Evolutionary conservation across 37 sponge, comb jelly and placozoan genomes (phyloP), one percentile per base, ranked within the genome.

Genomic region (Cliona cf. orientalis): DNA sequence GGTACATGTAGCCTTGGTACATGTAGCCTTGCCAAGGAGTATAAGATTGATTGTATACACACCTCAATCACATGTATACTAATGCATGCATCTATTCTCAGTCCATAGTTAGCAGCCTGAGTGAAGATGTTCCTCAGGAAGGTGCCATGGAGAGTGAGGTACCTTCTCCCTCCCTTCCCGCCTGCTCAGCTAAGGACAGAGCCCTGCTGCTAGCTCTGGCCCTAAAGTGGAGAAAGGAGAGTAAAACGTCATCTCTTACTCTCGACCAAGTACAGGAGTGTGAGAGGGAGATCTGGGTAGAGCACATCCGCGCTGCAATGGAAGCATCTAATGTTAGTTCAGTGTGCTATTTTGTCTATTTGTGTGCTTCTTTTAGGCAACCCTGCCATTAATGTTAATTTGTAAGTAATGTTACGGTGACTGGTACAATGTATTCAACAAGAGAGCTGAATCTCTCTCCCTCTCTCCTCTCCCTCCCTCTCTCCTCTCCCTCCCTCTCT

Each of bases 261-360:
- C 26, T 36, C n/a, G 72, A 72, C 5, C 81, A 92, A 66, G 19
- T 83, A 32, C 83, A 56, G 61, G 83, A 77, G 71, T 80, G 61
- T 67, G 92, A 92, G 89, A 83, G 49, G 63, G 80, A 92, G 70
- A 92, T 92, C 28, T 92, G 92, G 92, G 25, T 67, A 33, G 63
- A 74, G 0, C 92, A 92, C 59, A 87, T 92, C 62, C 67, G 43
- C 1, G 80, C 89, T 46, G 58, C 78, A 3, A 72, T 85, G 31
- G 85, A 85, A n/a, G n/a, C n/a, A n/a, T n/a, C n/a, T n/a, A n/a
- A n/a, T n/a, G n/a, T n/a, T n/a, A n/a, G n/a, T n/a, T n/a, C n/a
- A n/a, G n/a, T n/a, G n/a, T n/a, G n/a, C n/a, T n/a, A n/a, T n/a
- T n/a, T n/a, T n/a, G n/a, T n/a, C n/a, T n/a, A n/a, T n/a, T n/a